phyloP scores from a whole-genome alignment of 1,140 invertebrate genomes.

The Dendrolimus kikuchii region DNA sequence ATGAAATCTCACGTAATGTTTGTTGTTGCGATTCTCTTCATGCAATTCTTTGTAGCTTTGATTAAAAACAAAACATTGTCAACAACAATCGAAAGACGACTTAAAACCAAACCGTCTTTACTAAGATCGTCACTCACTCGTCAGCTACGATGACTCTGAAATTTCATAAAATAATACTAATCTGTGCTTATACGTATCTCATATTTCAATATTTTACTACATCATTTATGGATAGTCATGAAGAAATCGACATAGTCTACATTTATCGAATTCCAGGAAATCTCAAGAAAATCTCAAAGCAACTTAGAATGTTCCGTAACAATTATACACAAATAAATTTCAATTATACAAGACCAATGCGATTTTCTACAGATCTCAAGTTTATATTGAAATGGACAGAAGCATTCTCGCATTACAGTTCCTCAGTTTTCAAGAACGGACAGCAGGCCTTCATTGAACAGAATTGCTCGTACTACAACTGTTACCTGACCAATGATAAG shows the following conservation, averaged over 20 bases:
- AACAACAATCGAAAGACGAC: no score
- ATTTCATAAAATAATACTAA: constrained; percentile 16
- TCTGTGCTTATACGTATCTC: constrained; percentile 25
- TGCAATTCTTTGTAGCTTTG: no score
- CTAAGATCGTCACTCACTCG: no score
- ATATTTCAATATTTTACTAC: constrained; percentile 30
- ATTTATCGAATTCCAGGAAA: constrained; percentile 14
- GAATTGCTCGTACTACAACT: constrained; percentile 41
- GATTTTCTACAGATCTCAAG: constrained; percentile 39
- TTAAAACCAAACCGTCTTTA: no score
- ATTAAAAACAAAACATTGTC: no score
- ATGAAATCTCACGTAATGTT: no score
- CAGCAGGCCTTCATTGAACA: constrained; percentile 31
- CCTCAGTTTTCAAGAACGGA: constrained; percentile 20
- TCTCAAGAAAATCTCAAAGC: constrained; percentile 3
- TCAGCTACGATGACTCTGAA: no score
- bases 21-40: no score
- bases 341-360: constrained; percentile 16
- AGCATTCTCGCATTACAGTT: constrained; percentile 21
- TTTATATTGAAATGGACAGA: constrained; percentile 43
- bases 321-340: constrained; percentile 5
- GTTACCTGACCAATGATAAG: constrained; percentile 36
- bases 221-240: constrained; percentile 13
- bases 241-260: constrained; percentile 37
- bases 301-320: constrained; percentile 5